Evolutionary conservation across 2,113 vertebrate genomes (phyloP).

Genomic region (Cyprinodon variegatus): DNA sequence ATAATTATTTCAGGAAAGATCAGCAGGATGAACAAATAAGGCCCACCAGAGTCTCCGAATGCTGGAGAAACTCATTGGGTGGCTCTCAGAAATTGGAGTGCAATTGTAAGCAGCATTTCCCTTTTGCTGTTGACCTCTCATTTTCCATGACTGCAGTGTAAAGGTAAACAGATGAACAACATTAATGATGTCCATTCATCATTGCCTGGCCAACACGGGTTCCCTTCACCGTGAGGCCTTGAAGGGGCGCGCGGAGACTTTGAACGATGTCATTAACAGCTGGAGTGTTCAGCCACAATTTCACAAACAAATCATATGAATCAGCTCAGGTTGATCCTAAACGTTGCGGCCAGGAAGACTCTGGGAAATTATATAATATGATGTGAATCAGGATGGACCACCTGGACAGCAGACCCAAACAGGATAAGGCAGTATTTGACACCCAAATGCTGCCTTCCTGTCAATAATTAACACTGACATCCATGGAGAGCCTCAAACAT

Average conservation of each 20-base stretch:
- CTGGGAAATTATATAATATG: slow-evolving; percentile 46
- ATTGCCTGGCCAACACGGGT: slow-evolving; percentile 65
- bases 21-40: slow-evolving; percentile 5
- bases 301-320: slow-evolving; percentile 6
- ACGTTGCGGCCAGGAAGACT: background rate
- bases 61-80: slow-evolving; percentile 50
- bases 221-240: slow-evolving; percentile 67
- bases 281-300: slow-evolving; percentile 20
- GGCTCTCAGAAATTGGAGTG: slow-evolving; percentile 56
- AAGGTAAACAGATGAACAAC: slow-evolving; percentile 78
- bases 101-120: slow-evolving; percentile 69
- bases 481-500: slow-evolving; percentile 45
- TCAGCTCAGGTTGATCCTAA: slow-evolving; percentile 4
- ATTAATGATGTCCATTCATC: slow-evolving; percentile 82
- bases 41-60: slow-evolving; percentile 37
- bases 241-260: slow-evolving; percentile 51
- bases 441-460: slow-evolving; percentile 70
- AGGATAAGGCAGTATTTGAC: slow-evolving; percentile 67
- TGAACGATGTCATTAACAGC: slow-evolving; percentile 63
- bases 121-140: slow-evolving; percentile 65
- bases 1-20: background rate
- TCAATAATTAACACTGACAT: slow-evolving; percentile 56
- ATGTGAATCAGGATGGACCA: slow-evolving; percentile 57
- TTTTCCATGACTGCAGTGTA: slow-evolving; percentile 72
- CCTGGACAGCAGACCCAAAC: slow-evolving; percentile 68